Evolutionary conservation across 1,140 invertebrate genomes (phyloP), one percentile per base, ranked within the genome.

Genomic region (Cepaea nemoralis): DNA sequence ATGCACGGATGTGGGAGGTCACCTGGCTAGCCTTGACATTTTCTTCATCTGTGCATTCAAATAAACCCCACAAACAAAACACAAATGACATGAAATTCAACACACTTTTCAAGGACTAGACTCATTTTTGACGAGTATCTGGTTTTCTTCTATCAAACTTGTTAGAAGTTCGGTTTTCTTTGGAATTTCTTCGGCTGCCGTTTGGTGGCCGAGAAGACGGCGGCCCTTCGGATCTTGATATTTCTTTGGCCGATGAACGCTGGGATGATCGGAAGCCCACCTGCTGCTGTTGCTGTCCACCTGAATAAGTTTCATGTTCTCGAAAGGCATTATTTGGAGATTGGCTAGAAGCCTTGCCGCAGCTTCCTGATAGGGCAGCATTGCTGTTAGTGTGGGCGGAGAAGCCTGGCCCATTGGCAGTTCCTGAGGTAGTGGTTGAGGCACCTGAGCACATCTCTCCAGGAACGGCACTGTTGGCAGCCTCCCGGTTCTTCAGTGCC

Each of bases 71-170:
- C n/a, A n/a, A n/a, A n/a, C n/a, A n/a, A n/a, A n/a, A n/a, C n/a
- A n/a, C n/a, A n/a, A n/a, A n/a, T n/a, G 8, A 63, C 1, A 31
- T 63, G 10, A 63, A 6, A 63, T 63, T 19, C 59, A 63, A 63
- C 6, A 10, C n/a, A 63, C 2, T 31, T 55, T 63, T 27, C 33
- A 63, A 31, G 2, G 71, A 74, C 71, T 74, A 74, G 71, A 50
- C 2, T 63, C 31, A 77, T n/a, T 77, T 77, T 59, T 35, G 50
- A 63, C 50, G 75, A 66, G 31, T 12, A 1, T 77, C 75, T 1
- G 50, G 50, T 77, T 77, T 77, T 50, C 75, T 77, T 40, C 55
- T 77, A 2, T 77, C 75, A 77, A 77, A 77, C 27, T 39, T 77
- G 55, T 66, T 66, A 5, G 48, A 35, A 27, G 75, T n/a, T n/a